phyloP scores from a whole-genome alignment of 2,797 vertebrate species.

The Enteromius argenteus region DNA sequence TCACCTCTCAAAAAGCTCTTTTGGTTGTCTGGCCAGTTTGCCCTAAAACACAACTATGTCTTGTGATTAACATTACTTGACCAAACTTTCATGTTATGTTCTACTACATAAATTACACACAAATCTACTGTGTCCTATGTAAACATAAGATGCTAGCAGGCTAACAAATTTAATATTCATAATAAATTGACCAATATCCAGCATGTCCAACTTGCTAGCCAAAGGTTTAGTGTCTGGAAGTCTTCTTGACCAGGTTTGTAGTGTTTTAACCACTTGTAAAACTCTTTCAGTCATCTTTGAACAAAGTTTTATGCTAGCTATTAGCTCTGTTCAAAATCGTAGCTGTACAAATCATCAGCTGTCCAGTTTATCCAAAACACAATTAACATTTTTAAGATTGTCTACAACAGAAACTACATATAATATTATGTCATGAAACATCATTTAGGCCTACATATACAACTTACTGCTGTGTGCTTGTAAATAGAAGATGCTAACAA shows the following conservation, averaged over 20 bases:
- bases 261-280: neutral
- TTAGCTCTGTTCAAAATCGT: neutral
- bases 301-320: neutral
- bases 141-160: no score
- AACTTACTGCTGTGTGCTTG: neutral
- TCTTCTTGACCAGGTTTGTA: neutral
- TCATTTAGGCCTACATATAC: neutral
- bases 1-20: neutral
- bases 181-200: neutral
- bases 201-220: neutral
- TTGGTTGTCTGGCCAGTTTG: neutral
- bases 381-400: neutral
- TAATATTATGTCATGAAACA: neutral
- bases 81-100: neutral
- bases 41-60: neutral
- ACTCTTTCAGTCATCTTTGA: neutral
- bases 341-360: neutral
- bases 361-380: neutral
- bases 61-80: neutral
- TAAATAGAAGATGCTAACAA: neutral
- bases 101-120: neutral
- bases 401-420: no score
- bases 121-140: no score
- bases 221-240: neutral
- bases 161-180: no score